Evolutionary conservation across 2,888 invertebrate species (phyloP).

Genomic region (Drosophila buzzatii): DNA sequence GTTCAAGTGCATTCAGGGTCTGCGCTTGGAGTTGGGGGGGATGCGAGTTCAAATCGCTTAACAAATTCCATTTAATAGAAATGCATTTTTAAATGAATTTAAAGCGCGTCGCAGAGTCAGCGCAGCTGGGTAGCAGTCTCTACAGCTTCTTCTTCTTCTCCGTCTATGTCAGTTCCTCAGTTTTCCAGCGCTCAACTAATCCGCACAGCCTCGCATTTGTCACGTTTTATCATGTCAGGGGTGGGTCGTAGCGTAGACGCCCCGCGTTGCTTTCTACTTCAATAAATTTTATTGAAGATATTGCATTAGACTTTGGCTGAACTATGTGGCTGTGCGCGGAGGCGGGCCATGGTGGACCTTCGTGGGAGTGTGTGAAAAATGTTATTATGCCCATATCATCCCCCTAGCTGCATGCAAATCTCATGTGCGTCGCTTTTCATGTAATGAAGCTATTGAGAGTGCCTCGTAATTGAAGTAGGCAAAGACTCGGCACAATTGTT

Average conservation of each 20-base stretch:
- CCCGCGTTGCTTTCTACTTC: constrained; percentile 19
- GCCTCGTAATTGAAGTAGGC: constrained; percentile 12
- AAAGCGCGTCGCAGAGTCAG: constrained; percentile 38
- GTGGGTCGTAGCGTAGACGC: constrained; percentile 23
- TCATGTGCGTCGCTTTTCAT: constrained; percentile 17
- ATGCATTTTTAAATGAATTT: constrained; percentile 58
- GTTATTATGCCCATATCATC: constrained; percentile 24
- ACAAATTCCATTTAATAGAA: constrained; percentile 52
- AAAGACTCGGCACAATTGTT: constrained; percentile 28
- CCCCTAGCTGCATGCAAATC: constrained; percentile 41
- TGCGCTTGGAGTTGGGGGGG: not conserved
- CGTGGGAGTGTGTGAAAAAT: constrained; percentile 29
- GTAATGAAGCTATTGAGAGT: constrained; percentile 38
- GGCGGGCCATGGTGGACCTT: not conserved
- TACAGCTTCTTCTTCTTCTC: not conserved
- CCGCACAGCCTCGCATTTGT: constrained; percentile 59
- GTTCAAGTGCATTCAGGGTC: constrained; percentile 61
- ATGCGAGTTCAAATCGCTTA: constrained; percentile 54
- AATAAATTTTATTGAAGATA: constrained; percentile 46
- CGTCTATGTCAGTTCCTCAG: constrained; percentile 15
- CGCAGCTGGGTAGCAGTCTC: constrained; percentile 43
- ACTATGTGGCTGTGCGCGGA: not conserved
- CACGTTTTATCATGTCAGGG: constrained; percentile 56
- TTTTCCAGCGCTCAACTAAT: constrained; percentile 42
- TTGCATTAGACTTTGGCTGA: constrained; percentile 40